phyloP scores from a whole-genome alignment of 2,113 vertebrate genomes.

The Elephantulus edwardii region DNA sequence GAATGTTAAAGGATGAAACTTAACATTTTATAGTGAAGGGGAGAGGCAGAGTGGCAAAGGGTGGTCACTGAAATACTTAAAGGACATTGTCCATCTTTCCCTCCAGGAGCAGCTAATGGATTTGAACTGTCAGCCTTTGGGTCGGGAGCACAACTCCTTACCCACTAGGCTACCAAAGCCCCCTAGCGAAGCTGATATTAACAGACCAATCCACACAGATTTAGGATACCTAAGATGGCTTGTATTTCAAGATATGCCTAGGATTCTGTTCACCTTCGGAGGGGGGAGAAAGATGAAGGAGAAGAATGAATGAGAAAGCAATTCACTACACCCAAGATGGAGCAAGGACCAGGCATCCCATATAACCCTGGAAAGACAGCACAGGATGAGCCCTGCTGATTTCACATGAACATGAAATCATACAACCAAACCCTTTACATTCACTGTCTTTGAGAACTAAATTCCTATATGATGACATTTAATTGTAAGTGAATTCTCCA shows the following conservation, averaged over 20 bases:
- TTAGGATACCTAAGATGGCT: neutral
- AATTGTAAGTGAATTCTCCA: neutral
- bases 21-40: neutral
- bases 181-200: neutral
- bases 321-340: neutral
- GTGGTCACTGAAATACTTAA: neutral
- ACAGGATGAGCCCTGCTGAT: fast-evolving
- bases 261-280: neutral
- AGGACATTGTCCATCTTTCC: too few relatives aligned
- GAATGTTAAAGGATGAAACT: neutral
- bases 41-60: neutral
- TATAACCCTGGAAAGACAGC: neutral
- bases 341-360: neutral
- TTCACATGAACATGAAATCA: fast-evolving
- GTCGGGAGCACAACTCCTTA: too few relatives aligned
- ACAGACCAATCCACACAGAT: neutral
- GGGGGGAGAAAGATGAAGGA: neutral
- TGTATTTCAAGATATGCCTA: neutral
- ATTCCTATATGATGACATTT: neutral
- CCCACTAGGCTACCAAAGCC: too few relatives aligned
- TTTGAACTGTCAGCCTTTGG: too few relatives aligned
- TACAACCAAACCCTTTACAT: fast-evolving
- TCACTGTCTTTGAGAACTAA: neutral
- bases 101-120: too few relatives aligned
- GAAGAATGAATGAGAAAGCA: too few relatives aligned